A percentile compares a stretch with the other conserved stretches of the same genome.
phyloP scores from a whole-genome alignment of 1,140 invertebrate genomes.

The Pararge aegeria region DNA sequence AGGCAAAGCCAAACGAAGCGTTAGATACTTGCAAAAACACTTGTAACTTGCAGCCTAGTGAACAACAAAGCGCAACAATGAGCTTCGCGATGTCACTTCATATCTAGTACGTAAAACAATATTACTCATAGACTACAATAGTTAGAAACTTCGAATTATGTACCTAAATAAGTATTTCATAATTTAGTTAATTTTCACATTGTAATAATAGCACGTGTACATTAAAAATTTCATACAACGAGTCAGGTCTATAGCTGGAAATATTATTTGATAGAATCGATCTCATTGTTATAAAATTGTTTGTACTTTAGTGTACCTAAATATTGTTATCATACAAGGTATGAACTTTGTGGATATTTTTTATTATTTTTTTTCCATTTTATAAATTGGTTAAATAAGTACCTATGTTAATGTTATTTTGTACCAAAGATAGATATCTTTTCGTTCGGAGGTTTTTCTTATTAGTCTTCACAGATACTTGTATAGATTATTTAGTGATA shows the following conservation, averaged over 20 bases:
- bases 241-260: slow-evolving; percentile 57
- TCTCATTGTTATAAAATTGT: slow-evolving; percentile 76
- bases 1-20: no score
- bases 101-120: no score
- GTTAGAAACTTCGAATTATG: slow-evolving; percentile 15
- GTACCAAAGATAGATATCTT: slow-evolving; percentile 73
- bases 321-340: slow-evolving; percentile 78
- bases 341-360: slow-evolving; percentile 67
- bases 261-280: slow-evolving; percentile 64
- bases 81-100: no score
- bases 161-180: neutral
- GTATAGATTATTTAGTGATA: slow-evolving; percentile 54
- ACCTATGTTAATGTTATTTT: slow-evolving; percentile 59
- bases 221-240: slow-evolving; percentile 46
- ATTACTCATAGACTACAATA: no score
- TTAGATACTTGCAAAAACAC: no score
- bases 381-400: slow-evolving; percentile 55
- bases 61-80: no score
- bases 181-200: slow-evolving; percentile 24
- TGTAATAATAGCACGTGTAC: slow-evolving; percentile 22
- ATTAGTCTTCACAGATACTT: slow-evolving; percentile 50
- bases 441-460: slow-evolving; percentile 46
- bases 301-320: slow-evolving; percentile 60
- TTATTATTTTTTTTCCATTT: slow-evolving; percentile 47
- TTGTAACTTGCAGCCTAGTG: no score